phyloP scores from a whole-genome alignment of 2,113 vertebrate genomes.

The Scomber colias region DNA sequence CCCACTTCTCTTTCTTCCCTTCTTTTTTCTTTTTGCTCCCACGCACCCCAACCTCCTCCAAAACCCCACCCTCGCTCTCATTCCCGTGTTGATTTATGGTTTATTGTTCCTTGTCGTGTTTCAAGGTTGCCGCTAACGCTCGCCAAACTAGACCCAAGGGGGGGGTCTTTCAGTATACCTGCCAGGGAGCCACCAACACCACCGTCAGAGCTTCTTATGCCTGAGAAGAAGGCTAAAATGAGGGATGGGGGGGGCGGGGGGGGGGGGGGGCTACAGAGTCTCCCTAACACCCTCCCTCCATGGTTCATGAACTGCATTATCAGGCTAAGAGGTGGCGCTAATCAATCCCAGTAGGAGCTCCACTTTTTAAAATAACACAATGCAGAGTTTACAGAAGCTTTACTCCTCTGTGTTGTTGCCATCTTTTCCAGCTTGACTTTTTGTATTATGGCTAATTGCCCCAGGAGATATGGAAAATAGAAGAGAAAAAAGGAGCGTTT shows the following conservation, averaged over 20 bases:
- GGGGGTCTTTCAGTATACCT: constrained; percentile 65
- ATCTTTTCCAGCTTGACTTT: not conserved
- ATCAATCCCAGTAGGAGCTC: constrained; percentile 9
- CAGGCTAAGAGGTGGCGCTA: constrained; percentile 20
- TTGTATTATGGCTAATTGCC: constrained; percentile 8
- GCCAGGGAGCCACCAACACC: constrained; percentile 54
- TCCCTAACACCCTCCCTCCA: constrained; percentile 6
- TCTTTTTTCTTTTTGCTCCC: not conserved
- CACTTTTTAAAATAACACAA: constrained; percentile 5
- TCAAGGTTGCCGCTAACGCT: constrained; percentile 81
- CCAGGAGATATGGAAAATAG: not conserved
- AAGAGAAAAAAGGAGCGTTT: constrained; percentile 19
- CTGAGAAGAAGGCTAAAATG: constrained; percentile 43
- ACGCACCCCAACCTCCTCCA: constrained; percentile 55
- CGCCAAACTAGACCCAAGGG: constrained; percentile 73
- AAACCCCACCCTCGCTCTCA: constrained; percentile 39
- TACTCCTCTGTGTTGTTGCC: not conserved
- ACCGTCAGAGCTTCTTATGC: constrained; percentile 55
- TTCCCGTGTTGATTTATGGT: constrained; percentile 76
- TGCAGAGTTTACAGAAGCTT: not conserved
- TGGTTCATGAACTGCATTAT: constrained; percentile 47
- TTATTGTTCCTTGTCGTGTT: constrained; percentile 83
- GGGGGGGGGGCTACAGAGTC: constrained; percentile 40
- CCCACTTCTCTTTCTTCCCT: not conserved
- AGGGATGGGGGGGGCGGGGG: constrained; percentile 19